Base-by-base conservation (phyloP, 2,888 invertebrate genomes). In the Eupeodes latifasciatus region DNA sequence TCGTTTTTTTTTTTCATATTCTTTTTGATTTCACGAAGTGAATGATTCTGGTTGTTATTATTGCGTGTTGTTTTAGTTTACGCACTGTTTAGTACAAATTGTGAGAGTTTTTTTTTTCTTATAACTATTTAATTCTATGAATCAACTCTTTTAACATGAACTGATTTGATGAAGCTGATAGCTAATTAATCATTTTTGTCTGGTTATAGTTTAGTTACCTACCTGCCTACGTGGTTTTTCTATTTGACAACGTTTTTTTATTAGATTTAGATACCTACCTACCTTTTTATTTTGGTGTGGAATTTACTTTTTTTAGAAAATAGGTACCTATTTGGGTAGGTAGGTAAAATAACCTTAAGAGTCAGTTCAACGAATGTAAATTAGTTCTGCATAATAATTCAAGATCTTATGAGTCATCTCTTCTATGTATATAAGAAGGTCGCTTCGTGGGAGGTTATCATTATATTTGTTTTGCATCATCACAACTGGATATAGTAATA, bases 61-160 rank as follows among this genome's bases (percentile, higher is more conserved):
- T 84, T 87, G 87, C 80, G 80, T 72, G 87, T 76, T 55, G 79
- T 84, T 87, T 34, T 7, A 27, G 72, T 72, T 87, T 84, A 87
- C 77, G 84, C 87, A 84, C 87, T 87, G 79, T 80, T 87, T 84
- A 49, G 84, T 66, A 36, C 51, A 40, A 80, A 80, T 75, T 61
- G 78, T 49, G 55, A 62, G 19, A 79, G 47, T 40, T 66, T 69
- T 74, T 59, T 40, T 12, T 49, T 19, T 44, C 16, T 61, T 19
- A 34, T 77, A 27, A 4, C 34, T 53, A 74, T 77, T 44, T 27
- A 67, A 51, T 51, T 67, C 9, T 36, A 36, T 19, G 55, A 19
- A 36, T 9, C 34, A 59, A 40, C 40, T 40, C 12, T 36, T 3
- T 16, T 5, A 69, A 51, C 36, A 36, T 36, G 49, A 36, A 69